phyloP scores from a whole-genome alignment of 2,113 vertebrate genomes.

The Pheucticus melanocephalus region DNA sequence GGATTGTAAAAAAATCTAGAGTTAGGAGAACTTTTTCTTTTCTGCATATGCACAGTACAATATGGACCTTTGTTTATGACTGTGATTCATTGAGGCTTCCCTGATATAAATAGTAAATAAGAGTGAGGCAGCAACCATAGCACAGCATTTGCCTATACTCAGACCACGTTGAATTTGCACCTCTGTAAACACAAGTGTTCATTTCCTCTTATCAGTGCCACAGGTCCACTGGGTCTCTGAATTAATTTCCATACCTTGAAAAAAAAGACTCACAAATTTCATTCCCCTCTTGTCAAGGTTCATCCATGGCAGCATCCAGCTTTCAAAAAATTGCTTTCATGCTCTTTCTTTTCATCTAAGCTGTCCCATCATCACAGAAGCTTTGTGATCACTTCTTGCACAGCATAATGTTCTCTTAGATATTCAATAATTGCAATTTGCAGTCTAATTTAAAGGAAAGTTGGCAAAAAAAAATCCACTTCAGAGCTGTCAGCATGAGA shows the following conservation, averaged over 20 bases:
- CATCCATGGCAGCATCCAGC: not conserved
- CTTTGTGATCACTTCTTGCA: not conserved
- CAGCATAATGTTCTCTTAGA: not conserved
- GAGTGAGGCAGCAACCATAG: not conserved
- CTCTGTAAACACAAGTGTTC: not conserved
- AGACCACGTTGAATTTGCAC: not conserved
- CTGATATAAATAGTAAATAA: not conserved
- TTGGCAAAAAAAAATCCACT: not conserved
- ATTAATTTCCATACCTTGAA: not conserved
- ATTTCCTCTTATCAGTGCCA: not conserved
- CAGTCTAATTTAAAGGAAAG: not conserved
- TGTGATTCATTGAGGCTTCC: not conserved
- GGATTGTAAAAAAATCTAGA: not conserved
- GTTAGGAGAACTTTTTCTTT: not conserved
- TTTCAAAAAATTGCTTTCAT: not conserved
- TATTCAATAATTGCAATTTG: not conserved
- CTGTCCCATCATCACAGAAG: not conserved
- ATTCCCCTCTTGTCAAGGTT: not conserved
- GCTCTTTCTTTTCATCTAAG: not conserved
- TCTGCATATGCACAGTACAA: not conserved
- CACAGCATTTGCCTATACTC: not conserved
- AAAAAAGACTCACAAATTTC: not conserved
- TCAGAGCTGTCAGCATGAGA: not conserved
- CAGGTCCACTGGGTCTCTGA: not conserved
- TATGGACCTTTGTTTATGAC: not conserved